Base-by-base conservation (phyloP, 2,113 vertebrate genomes). In the Haplotaxodon microlepis region DNA sequence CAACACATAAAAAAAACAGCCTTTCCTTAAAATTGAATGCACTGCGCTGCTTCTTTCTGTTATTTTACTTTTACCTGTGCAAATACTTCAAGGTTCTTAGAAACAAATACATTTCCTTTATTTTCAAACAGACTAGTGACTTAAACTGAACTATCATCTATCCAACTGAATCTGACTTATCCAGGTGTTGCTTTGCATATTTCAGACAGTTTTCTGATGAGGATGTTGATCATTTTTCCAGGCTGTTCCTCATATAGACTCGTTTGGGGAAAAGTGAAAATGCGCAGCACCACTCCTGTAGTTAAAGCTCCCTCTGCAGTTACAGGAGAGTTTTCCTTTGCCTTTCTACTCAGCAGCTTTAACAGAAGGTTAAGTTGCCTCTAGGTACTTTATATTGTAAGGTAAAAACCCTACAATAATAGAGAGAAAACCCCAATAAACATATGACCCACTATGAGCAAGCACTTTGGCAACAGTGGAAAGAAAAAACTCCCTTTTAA, bases 401-500 rank as follows among this genome's bases (percentile, higher is more conserved):
- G 3, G 1, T 38, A 66, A 69, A 38, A 69, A 69, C 19, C 19
- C 61, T 66, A 69, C 34, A 69, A 38, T 21, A 69, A 38, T 38
- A 69, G 4, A 38, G 63, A 38, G 34, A 21, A 38, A 69, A 13
- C 34, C 63, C 34, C 19, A 38, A 69, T 38, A 69, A 69, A 38
- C 2, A 69, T 69, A 38, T 38, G 34, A 69, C 34, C 34, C 34
- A 38, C 7, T 38, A 69, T 69, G 34, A 69, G 34, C 63, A 38
- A 66, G 19, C 63, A 38, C 34, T 69, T 69, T 69, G 3, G 34
- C 34, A 21, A 38, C 63, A 69, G 63, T 8, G 34, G 63, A 69
- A 69, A 69, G 19, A 13, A 69, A 69, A 38, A 69, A 69, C 34
- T 69, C 34, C 63, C 34, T 69, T 69, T 38, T 69, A 69, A 69